Evolutionary conservation across 2,888 invertebrate genomes (phyloP).

Genomic region (Tetranychus truncatus): DNA sequence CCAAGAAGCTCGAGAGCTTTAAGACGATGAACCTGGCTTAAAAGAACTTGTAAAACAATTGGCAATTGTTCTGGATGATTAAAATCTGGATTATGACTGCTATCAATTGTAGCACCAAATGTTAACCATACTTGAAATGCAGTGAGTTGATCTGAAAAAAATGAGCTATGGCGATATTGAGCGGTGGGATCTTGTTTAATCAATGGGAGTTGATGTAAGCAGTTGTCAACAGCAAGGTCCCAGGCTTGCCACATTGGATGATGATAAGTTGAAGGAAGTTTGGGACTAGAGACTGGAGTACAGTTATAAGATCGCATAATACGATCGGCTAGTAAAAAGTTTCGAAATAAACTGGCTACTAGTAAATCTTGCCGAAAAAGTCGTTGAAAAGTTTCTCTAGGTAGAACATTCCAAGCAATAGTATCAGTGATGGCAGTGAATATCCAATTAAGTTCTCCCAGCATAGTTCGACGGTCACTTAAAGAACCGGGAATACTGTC

Average conservation of each 20-base stretch:
- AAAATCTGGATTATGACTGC: constrained; percentile 35
- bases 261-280: constrained; percentile 68
- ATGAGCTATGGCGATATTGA: constrained; percentile 49
- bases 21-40: constrained; percentile 66
- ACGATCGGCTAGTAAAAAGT: constrained; percentile 86
- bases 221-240: constrained; percentile 89
- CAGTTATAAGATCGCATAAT: constrained; percentile 92
- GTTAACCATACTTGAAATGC: constrained; percentile 91
- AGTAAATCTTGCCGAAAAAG: constrained; percentile 89
- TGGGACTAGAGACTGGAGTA: constrained; percentile 79
- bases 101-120: constrained; percentile 52
- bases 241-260: constrained; percentile 60
- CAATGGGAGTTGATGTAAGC: constrained; percentile 64
- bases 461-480: constrained; percentile 82
- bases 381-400: constrained; percentile 83
- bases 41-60: constrained; percentile 65
- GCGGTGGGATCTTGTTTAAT: constrained; percentile 28
- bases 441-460: constrained; percentile 98
- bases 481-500: constrained; percentile 91
- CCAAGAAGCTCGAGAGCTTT: constrained; percentile 83
- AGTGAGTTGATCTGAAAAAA: constrained; percentile 92
- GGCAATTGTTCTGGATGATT: constrained; percentile 77
- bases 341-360: constrained; percentile 92
- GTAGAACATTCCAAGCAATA: constrained; percentile 93
- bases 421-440: constrained; percentile 99